Conservation (phyloP, 2,888 invertebrate species). For the Tyria jacobaeae region DNA sequence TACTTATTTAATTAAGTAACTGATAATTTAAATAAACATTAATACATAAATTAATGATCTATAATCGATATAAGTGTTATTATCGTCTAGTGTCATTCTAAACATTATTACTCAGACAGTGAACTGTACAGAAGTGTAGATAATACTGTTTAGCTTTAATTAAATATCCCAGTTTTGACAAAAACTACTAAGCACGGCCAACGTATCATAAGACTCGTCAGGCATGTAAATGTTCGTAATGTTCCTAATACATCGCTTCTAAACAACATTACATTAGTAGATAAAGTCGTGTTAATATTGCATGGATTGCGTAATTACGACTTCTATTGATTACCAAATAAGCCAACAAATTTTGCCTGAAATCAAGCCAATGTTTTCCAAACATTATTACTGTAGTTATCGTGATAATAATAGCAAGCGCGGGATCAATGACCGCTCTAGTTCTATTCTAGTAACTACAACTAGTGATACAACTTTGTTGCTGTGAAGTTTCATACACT, state of each 20-base stretch:
- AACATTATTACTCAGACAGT: not conserved
- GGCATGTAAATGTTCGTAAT: slow-evolving; percentile 25
- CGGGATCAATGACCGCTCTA: slow-evolving; percentile 77
- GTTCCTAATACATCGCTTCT: not conserved
- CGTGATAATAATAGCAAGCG: slow-evolving; percentile 72
- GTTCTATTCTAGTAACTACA: slow-evolving; percentile 76
- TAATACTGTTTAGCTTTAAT: not conserved
- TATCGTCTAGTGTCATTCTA: too few relatives aligned
- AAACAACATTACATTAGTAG: not conserved
- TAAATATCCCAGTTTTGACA: not conserved
- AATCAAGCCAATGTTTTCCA: slow-evolving; percentile 69
- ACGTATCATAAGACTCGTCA: slow-evolving; percentile 43
- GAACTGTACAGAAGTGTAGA: not conserved
- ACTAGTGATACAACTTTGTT: slow-evolving; percentile 57
- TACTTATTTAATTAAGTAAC: slow-evolving; percentile 4
- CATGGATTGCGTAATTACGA: slow-evolving; percentile 16
- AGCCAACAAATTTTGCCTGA: slow-evolving; percentile 56
- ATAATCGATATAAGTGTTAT: not conserved
- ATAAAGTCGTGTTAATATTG: not conserved
- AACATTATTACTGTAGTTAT: slow-evolving; percentile 72
- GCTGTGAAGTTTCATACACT: slow-evolving; percentile 60
- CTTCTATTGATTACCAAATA: slow-evolving; percentile 51
- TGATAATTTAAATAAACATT: not conserved
- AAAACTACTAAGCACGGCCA: slow-evolving; percentile 20
- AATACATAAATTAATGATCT: not conserved